Conservation (phyloP, 2,888 invertebrate species). For the Spilarctia lutea region DNA sequence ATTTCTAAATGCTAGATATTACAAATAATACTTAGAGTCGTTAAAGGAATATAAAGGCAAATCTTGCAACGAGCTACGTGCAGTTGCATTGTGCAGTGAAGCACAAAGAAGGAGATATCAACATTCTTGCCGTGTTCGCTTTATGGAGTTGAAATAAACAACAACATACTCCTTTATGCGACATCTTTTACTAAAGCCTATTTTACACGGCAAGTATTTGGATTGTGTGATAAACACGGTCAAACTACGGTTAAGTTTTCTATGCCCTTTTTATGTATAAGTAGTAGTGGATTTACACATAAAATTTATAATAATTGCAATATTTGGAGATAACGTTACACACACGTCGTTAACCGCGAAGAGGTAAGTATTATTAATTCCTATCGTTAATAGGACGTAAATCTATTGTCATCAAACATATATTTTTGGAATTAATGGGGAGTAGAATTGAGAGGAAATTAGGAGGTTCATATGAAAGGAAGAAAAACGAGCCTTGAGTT, state of each 20-base stretch:
- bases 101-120: constrained; percentile 3
- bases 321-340: background rate
- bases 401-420: no score
- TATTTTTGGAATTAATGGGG: no score
- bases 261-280: background rate
- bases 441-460: no score
- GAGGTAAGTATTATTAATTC: background rate
- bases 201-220: background rate
- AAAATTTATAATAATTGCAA: background rate
- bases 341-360: background rate
- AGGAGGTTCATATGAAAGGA: no score
- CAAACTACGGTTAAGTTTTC: background rate
- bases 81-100: background rate
- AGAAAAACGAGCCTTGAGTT: background rate
- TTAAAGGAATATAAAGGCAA: background rate
- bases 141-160: background rate
- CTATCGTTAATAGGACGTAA: no score
- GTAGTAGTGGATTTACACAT: background rate
- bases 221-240: no score
- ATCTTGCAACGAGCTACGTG: background rate
- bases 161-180: background rate
- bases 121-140: background rate
- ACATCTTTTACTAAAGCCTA: background rate
- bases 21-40: background rate
- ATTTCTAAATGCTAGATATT: background rate